Conservation (phyloP, 2,113 vertebrate genomes). For the Bostrychus sinensis region DNA sequence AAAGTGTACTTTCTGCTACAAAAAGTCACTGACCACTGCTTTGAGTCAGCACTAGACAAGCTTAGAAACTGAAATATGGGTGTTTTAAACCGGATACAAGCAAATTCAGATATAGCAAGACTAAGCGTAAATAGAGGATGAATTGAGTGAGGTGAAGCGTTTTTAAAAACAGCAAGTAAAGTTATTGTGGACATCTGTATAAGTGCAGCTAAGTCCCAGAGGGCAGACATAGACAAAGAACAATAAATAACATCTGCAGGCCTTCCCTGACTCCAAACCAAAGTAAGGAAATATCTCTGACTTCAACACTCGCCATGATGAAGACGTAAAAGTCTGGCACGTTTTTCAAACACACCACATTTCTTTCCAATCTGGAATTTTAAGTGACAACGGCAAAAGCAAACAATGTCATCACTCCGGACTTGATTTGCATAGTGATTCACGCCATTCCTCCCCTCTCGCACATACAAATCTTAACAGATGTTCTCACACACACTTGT, state of each 20-base stretch:
- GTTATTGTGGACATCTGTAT: constrained; percentile 74
- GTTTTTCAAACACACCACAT: constrained; percentile 34
- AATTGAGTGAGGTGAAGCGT: constrained; percentile 21
- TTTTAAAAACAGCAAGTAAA: constrained; percentile 45
- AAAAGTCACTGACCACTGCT: constrained; percentile 57
- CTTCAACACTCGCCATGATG: constrained; percentile 41
- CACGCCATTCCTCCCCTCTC: constrained; percentile 38
- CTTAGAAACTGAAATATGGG: constrained; percentile 47
- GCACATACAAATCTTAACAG: constrained; percentile 62
- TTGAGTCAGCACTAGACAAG: constrained; percentile 47
- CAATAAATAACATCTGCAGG: constrained; percentile 79
- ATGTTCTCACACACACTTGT: constrained; percentile 75
- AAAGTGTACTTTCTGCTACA: constrained; percentile 64
- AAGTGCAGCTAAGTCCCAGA: constrained; percentile 59
- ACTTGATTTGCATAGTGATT: constrained; percentile 67
- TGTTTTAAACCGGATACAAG: constrained; percentile 1
- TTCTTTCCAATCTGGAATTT: constrained; percentile 57
- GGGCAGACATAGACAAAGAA: constrained; percentile 73
- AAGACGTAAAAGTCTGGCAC: constrained; percentile 57
- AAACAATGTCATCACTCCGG: constrained; percentile 68
- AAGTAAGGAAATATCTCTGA: constrained; percentile 66
- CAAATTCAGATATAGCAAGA: constrained; percentile 1
- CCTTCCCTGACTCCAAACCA: constrained; percentile 63
- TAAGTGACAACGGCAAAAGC: constrained; percentile 66
- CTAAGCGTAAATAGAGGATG: constrained; percentile 7